Conservation (phyloP, 2,888 invertebrate species). For the Hirtodrosophila cameraria region DNA sequence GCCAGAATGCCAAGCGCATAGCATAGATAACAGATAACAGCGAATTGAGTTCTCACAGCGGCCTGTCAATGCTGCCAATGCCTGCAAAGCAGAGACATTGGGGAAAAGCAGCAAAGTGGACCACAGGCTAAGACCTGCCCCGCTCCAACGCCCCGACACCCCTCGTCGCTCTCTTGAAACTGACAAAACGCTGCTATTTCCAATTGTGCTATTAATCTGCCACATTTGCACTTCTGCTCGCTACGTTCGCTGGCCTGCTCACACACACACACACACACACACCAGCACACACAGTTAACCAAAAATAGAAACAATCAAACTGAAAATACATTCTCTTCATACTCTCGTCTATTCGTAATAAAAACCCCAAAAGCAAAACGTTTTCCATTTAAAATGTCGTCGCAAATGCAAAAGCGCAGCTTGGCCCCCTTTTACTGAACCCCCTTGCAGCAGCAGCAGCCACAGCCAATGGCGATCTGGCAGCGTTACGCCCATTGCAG, state of each 20-base stretch:
- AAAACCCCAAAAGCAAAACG: conserved; percentile 83
- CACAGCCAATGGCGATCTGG: conserved; percentile 54
- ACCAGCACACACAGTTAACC: conserved; percentile 43
- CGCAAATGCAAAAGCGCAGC: conserved; percentile 55
- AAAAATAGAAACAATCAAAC: conserved; percentile 79
- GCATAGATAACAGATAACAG: conserved; percentile 35
- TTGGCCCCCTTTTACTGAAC: background rate
- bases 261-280: conserved; percentile 15
- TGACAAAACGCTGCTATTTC: conserved; percentile 79
- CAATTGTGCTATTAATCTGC: conserved; percentile 83
- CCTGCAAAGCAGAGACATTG: conserved; percentile 38
- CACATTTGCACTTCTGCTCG: conserved; percentile 81
- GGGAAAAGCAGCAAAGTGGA: conserved; percentile 41
- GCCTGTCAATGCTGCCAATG: conserved; percentile 35
- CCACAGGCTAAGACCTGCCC: conserved; percentile 32
- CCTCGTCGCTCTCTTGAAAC: conserved; percentile 57
- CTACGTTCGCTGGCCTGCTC: conserved; percentile 19
- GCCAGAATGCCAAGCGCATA: conserved; percentile 61
- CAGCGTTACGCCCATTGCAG: conserved; percentile 60
- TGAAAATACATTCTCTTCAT: conserved; percentile 76
- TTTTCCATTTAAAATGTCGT: conserved; percentile 83
- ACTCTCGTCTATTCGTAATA: conserved; percentile 64
- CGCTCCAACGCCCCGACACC: background rate
- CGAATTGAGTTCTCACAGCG: conserved; percentile 69
- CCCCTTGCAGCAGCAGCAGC: conserved; percentile 3